Base-by-base conservation (phyloP, 2,797 vertebrate species). In the Neoniphon sammara region DNA sequence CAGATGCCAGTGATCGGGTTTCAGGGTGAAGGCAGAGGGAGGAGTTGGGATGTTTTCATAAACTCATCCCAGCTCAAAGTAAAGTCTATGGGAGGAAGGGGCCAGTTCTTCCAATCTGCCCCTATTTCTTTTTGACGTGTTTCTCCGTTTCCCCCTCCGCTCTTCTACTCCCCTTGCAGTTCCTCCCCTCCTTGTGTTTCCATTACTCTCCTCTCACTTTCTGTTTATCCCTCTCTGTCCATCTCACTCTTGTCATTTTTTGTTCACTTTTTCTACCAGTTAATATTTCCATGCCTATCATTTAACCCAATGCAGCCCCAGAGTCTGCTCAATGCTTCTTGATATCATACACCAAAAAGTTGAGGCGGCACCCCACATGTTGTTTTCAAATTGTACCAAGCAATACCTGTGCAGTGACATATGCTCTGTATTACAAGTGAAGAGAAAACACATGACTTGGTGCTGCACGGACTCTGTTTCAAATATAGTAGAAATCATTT, bases 1-100 rank as follows among this genome's bases (percentile, higher is more conserved):
- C 94, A 94, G 91, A 93, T 93, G 91, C 83, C 81, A 74, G 72
- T 46, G 85, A 93, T 93, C 85, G 62, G 82, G 82, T 92, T 93
- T 92, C 84, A 89, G 75, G 73, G 66, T 67, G 80, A 81, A 80
- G 80, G 78, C 78, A 80, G 68, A 70, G 30, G 80, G 86, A 79
- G 73, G 79, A 86, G 80, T 58, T 42, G 53, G 63, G 80, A 67
- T 86, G 83, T 88, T 92, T 92, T 87, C 79, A 83, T 85, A 86
- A 91, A 90, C 77, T 89, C 85, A 91, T 91, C 88, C 75, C 80
- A 87, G 88, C 87, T 73, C 82, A 85, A 84, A 87, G 86, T 87
- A 85, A 91, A 89, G 74, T 86, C 81, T 88, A 21, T 57, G 53
- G 50, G 47, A 76, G 81, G 61, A 58, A 44, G 68, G 78, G 30